Evolutionary conservation across 2,888 invertebrate genomes (phyloP), one percentile per base, ranked within the genome.

Genomic region (Anodontia alba): DNA sequence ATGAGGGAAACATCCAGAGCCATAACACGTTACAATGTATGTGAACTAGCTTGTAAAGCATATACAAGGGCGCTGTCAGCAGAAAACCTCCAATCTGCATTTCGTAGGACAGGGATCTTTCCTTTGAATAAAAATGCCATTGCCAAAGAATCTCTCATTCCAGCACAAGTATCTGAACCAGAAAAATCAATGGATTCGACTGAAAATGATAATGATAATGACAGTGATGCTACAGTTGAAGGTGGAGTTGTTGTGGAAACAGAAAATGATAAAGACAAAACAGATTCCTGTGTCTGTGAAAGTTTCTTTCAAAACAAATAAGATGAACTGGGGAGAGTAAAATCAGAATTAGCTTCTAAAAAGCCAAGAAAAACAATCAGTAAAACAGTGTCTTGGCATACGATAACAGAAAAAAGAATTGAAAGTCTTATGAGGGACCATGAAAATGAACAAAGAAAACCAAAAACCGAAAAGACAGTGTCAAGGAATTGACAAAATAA

Each of bases 41-140:
- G 73, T 51, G 15, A 31, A 17, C 31, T 81, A 17, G 69, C 73
- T 17, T 81, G 70, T 43, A 70, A 73, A 26, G 69, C 80, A 33
- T 81, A 77, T 29, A 12, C 70, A 29, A 1, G 29, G 23, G 77
- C 76, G 10, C 54, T 77, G 29, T 43, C 68, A 20, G 23, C 49
- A 49, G 26, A 38, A 26, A 76, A 77, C 66, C 46, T 81, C 20
- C 57, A 51, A 49, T 42, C 76, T 42, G 73, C 73, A 1, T 81
- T 81, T 15, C 26, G 26, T 26, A 54, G 29, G 29, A 54, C 54
- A n/a, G 46, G 46, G 5, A 46, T 46, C n/a, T 20, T 20, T 38
- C 72, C 70, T 10, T 42, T 73, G 8, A 38, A 76, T 57, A 23
- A 29, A 17, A 5, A n/a, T 23, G 76, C 70, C 8, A 43, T 76